Conservation (phyloP, 2,888 invertebrate genomes). For the Acronicta aceris region DNA sequence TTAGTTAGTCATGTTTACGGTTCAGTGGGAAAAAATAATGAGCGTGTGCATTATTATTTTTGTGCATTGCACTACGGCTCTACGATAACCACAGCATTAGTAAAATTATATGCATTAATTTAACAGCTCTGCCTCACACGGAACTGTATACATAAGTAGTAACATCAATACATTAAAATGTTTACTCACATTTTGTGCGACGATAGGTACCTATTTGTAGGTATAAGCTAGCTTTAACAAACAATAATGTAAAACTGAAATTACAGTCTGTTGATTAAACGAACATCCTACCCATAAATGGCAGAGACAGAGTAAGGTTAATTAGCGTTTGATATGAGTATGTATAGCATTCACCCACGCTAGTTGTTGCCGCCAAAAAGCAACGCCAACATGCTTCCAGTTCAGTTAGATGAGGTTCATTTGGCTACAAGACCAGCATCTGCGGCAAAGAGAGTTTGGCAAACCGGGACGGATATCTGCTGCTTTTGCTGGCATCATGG, state of each 20-base stretch:
- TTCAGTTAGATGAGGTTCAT: slow-evolving; percentile 72
- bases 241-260: slow-evolving; percentile 8
- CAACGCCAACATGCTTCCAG: slow-evolving; percentile 60
- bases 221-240: background rate
- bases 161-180: slow-evolving; percentile 9
- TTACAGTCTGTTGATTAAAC: slow-evolving; percentile 19
- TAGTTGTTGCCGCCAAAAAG: slow-evolving; percentile 65
- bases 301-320: slow-evolving; percentile 39
- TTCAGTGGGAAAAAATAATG: slow-evolving; percentile 43
- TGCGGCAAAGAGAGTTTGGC: slow-evolving; percentile 73
- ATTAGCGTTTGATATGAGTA: slow-evolving; percentile 37
- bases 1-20: slow-evolving; percentile 21
- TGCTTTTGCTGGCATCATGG: slow-evolving; percentile 73
- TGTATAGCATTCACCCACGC: slow-evolving; percentile 23
- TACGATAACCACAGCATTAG: slow-evolving; percentile 26
- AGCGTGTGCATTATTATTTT: slow-evolving; percentile 21
- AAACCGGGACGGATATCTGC: slow-evolving; percentile 64
- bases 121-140: slow-evolving; percentile 9
- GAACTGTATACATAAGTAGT: background rate
- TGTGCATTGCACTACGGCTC: slow-evolving; percentile 15
- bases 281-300: slow-evolving; percentile 34
- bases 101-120: slow-evolving; percentile 43
- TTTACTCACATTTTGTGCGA: slow-evolving; percentile 10
- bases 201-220: slow-evolving; percentile 2
- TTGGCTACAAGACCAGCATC: slow-evolving; percentile 73